Evolutionary conservation across 2,113 vertebrate genomes (phyloP), one percentile per base, ranked within the genome.

Genomic region (Mohoua ochrocephala): DNA sequence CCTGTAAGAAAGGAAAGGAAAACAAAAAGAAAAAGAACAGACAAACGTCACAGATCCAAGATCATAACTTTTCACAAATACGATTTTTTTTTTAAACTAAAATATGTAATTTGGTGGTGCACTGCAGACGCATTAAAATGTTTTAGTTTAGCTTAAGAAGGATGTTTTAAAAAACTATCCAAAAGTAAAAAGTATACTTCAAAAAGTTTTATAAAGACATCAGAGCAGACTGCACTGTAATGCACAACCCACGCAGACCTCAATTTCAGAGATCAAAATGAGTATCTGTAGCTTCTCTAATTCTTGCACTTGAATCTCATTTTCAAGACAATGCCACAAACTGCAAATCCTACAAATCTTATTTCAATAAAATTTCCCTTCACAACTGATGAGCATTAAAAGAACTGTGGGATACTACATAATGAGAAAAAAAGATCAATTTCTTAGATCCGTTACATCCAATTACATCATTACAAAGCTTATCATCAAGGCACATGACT

Each of bases 1-100:
- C 99, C 99, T 99, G 47, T 75, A 87, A 63, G 11, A 97, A 90
- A 93, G 7, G 7, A 63, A 68, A 67, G 11, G 37, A 28, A 71
- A 60, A 11, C 90, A 60, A 93, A 91, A 71, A 4, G 19, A 54
- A 95, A 93, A 37, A 47, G 82, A 93, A 27, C 11, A 79, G 1
- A 18, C 37, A 60, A 80, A 71, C 5, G 68, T 33, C 61, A 88
- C 10, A 64, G 39, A 84, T 26, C 7, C 10, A 84, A 56, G 35
- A 53, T 3, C 4, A 3, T 13, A 88, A 63, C 14, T 61, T 47
- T 52, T 45, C 19, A 93, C 18, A 93, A 69, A 57, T 6, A 56
- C 0, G 0, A 56, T 37, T 10, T 68, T 52, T 52, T 49, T 53
- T 3, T 2, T 5, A 42, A 90, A 42, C 1, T 42, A 35, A 76